Evolutionary conservation across 1,140 invertebrate species (phyloP).

Genomic region (Schlechtendalia chinensis): DNA sequence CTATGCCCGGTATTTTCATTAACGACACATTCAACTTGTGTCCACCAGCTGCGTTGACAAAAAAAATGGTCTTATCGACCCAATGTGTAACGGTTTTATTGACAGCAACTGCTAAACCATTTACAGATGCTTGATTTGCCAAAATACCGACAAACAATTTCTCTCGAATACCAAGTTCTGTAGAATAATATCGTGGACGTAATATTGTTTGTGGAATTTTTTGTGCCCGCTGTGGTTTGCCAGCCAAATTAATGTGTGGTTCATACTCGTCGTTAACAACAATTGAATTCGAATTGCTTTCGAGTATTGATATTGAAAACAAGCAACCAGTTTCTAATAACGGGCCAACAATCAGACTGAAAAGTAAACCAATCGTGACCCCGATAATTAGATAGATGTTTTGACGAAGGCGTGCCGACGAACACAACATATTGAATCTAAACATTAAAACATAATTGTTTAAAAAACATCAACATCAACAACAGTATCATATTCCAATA

Average conservation of each 20-base stretch:
- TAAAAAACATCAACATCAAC: no score
- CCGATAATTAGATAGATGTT: slow-evolving; percentile 51
- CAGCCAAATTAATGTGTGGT: slow-evolving; percentile 61
- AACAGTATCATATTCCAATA: background rate
- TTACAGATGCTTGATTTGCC: slow-evolving; percentile 69
- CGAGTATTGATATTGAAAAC: slow-evolving; percentile 48
- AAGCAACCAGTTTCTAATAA: slow-evolving; percentile 49
- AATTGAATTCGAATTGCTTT: slow-evolving; percentile 48
- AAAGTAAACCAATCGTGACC: slow-evolving; percentile 50
- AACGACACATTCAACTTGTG: slow-evolving; percentile 66
- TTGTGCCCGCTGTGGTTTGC: slow-evolving; percentile 59
- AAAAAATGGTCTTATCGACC: slow-evolving; percentile 74
- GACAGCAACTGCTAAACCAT: slow-evolving; percentile 69
- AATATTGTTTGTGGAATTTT: slow-evolving; percentile 62
- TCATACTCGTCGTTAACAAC: slow-evolving; percentile 59
- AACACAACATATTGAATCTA: slow-evolving; percentile 40
- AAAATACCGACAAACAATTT: slow-evolving; percentile 84
- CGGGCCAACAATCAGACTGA: slow-evolving; percentile 45
- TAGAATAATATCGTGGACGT: slow-evolving; percentile 86
- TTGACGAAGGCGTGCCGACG: slow-evolving; percentile 49
- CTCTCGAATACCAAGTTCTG: slow-evolving; percentile 85
- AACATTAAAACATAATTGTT: background rate
- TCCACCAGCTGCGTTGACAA: slow-evolving; percentile 69
- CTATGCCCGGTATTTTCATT: slow-evolving; percentile 67
- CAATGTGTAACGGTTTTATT: slow-evolving; percentile 78